Conservation (phyloP, 2,888 invertebrate species). For the Strigamia maritima region DNA sequence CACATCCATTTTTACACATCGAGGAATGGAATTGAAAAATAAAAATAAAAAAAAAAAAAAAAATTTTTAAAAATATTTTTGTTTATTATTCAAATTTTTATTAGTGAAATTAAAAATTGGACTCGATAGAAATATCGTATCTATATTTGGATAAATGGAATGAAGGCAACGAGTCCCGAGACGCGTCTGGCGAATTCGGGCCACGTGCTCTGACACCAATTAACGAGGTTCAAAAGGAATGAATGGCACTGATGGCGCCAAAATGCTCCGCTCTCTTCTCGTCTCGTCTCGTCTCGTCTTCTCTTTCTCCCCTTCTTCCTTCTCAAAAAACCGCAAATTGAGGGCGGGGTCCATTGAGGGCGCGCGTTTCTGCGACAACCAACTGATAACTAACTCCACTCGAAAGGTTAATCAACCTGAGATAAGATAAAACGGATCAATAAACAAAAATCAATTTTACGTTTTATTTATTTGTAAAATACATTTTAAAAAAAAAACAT, state of each 20-base stretch:
- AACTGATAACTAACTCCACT: conserved; percentile 22
- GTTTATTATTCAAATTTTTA: neutral
- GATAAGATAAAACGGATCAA: neutral
- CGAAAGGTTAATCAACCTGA: conserved; percentile 28
- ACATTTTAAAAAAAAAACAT: too few species aligned
- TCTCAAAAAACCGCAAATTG: neutral
- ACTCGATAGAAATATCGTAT: neutral
- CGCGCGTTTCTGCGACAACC: neutral
- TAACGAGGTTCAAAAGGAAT: conserved; percentile 28
- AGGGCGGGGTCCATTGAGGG: neutral
- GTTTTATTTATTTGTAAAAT: neutral
- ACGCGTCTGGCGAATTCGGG: conserved; percentile 19
- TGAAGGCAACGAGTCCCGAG: neutral
- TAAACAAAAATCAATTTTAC: neutral
- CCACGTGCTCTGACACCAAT: conserved; percentile 30
- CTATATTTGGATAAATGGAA: conserved; percentile 1
- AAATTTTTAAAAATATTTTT: neutral
- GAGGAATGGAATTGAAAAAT: neutral
- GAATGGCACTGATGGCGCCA: conserved; percentile 32
- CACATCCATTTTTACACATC: neutral
- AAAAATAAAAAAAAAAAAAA: neutral
- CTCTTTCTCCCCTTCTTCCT: neutral
- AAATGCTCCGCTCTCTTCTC: conserved; percentile 8
- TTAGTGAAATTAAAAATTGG: neutral
- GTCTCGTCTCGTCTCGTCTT: conserved; percentile 2